Percentiles rank a stretch among this genome's conserved stretches.
These are phyloP conservation scores for Philhelius pedissequus DNA, from an alignment of 2,888 invertebrate species.

Conservation along the genomic window DNA sequence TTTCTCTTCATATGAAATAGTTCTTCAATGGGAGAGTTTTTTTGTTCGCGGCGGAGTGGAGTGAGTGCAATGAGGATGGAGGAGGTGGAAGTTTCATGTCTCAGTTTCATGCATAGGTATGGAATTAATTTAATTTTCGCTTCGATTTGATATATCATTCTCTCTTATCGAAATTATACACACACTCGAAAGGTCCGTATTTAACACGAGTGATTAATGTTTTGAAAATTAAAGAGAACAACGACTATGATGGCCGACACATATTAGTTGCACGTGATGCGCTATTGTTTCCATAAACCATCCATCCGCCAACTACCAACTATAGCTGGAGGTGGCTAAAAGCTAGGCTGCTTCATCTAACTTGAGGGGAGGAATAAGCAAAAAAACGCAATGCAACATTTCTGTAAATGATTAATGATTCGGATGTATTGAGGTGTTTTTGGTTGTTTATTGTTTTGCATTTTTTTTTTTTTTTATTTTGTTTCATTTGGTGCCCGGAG, in stretches of 20 bases:
- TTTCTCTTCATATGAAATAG: not conserved
- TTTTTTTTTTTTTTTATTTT: not conserved
- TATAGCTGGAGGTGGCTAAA: not conserved
- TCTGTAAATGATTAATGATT: constrained; percentile 56
- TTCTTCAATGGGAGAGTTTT: not conserved
- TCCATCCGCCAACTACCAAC: not conserved
- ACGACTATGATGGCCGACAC: not conserved
- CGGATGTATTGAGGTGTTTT: constrained; percentile 33
- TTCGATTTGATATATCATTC: constrained; percentile 48
- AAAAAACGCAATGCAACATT: constrained; percentile 12
- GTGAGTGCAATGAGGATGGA: not conserved
- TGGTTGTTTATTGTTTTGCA: constrained; percentile 20
- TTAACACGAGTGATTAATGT: constrained; percentile 60
- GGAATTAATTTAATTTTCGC: constrained; percentile 58
- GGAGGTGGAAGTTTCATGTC: not conserved
- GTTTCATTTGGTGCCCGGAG: not conserved
- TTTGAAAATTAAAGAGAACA: not conserved
- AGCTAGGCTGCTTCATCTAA: not conserved
- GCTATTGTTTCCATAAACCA: constrained; percentile 28
- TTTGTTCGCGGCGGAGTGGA: not conserved
- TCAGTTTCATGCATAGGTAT: not conserved
- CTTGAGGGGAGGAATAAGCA: not conserved
- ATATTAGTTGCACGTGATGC: constrained; percentile 34
- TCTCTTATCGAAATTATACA: constrained; percentile 14
- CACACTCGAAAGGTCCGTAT: constrained; percentile 13